Evolutionary conservation across 2,888 invertebrate species (phyloP).

Genomic region (Cantharis lateralis): DNA sequence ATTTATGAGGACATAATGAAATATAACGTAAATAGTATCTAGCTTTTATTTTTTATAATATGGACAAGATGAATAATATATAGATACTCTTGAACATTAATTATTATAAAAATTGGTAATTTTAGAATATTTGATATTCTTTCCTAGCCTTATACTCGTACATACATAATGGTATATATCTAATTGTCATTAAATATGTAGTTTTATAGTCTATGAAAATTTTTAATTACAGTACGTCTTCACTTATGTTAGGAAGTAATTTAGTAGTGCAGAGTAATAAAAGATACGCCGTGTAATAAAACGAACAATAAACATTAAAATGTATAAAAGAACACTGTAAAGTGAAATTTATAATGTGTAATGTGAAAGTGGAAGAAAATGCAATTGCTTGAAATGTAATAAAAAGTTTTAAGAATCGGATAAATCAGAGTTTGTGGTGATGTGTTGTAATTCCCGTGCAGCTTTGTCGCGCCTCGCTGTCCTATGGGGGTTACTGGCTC

Average conservation of each 20-base stretch:
- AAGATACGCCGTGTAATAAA: neutral
- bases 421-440: constrained; percentile 38
- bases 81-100: too few relatives aligned
- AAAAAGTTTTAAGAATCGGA: constrained; percentile 24
- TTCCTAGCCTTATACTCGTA: too few relatives aligned
- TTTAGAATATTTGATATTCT: too few relatives aligned
- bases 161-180: neutral
- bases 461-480: constrained; percentile 56
- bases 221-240: neutral
- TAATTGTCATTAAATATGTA: neutral
- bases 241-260: neutral
- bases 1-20: too few relatives aligned
- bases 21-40: too few relatives aligned
- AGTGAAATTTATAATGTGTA: constrained; percentile 4
- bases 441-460: constrained; percentile 53
- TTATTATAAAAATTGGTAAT: too few relatives aligned
- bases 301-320: neutral
- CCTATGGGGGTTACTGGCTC: constrained; percentile 55
- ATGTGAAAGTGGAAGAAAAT: constrained; percentile 7
- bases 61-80: too few relatives aligned
- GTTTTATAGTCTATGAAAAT: neutral
- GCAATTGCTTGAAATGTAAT: constrained; percentile 18
- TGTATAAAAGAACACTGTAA: neutral
- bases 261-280: neutral
- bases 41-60: too few relatives aligned